These are phyloP conservation scores for Diogma glabrata DNA, from an alignment of 2,888 invertebrate species.

Conservation along the genomic window DNA sequence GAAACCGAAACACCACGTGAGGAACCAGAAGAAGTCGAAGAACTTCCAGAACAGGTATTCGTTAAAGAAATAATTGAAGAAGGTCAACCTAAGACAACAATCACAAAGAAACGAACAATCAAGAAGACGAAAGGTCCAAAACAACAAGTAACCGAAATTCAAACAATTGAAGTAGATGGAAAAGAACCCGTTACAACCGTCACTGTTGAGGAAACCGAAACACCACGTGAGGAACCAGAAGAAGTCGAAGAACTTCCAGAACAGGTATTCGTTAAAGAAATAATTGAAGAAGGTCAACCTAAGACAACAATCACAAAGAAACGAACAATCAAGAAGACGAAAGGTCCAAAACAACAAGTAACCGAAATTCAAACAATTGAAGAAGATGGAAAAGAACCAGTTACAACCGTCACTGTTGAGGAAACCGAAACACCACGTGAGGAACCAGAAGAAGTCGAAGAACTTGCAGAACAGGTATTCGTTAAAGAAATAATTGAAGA, in stretches of 20 bases:
- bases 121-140: conserved; percentile 24
- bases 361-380: conserved; percentile 29
- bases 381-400: conserved; percentile 27
- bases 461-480: conserved; percentile 30
- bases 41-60: conserved; percentile 14
- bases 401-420: conserved; percentile 25
- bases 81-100: conserved; percentile 22
- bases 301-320: conserved; percentile 25
- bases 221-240: conserved; percentile 16
- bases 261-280: conserved; percentile 26
- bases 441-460: conserved; percentile 24
- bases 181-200: conserved; percentile 29
- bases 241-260: conserved; percentile 18
- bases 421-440: conserved; percentile 20
- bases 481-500: conserved; percentile 31
- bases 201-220: conserved; percentile 22
- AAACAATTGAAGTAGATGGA: conserved; percentile 33
- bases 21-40: conserved; percentile 16
- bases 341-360: conserved; percentile 20
- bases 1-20: conserved; percentile 16
- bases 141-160: conserved; percentile 32
- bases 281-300: conserved; percentile 27
- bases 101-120: conserved; percentile 28
- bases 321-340: conserved; percentile 25
- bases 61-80: conserved; percentile 27